These are phyloP conservation scores for Holotrichia oblita DNA, from an alignment of 1,140 invertebrate genomes.

Conservation along the genomic window DNA sequence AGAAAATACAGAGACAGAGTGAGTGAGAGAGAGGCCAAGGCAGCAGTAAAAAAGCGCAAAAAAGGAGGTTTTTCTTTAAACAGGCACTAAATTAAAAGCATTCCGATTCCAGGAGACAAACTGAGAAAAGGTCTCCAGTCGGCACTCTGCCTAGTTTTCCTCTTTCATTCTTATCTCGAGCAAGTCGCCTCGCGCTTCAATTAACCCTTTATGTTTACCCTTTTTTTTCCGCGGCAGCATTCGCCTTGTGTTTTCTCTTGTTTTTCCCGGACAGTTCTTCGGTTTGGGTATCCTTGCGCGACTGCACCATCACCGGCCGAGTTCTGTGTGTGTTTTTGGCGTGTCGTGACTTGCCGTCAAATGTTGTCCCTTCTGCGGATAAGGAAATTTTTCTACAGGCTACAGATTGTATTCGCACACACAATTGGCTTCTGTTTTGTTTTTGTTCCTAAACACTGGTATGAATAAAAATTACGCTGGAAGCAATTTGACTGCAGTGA, in stretches of 20 bases:
- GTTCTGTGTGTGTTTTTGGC: background rate
- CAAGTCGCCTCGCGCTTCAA: conserved; percentile 25
- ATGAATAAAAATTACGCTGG: background rate
- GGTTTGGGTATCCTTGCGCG: background rate
- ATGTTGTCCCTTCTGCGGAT: background rate
- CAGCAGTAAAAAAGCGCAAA: background rate
- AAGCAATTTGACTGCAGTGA: too few species aligned
- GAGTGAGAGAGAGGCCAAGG: background rate
- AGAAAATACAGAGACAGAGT: background rate
- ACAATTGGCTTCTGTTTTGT: background rate
- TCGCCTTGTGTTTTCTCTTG: conserved; percentile 19
- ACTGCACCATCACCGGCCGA: background rate
- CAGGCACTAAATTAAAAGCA: conserved; percentile 47
- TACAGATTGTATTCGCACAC: background rate
- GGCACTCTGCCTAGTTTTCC: background rate
- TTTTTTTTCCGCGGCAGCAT: background rate
- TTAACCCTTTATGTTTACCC: conserved; percentile 36
- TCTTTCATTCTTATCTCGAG: conserved; percentile 8
- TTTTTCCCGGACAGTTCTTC: conserved; percentile 3
- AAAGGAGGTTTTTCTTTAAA: conserved; percentile 54
- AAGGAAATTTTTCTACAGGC: background rate
- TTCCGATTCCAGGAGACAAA: conserved; percentile 41
- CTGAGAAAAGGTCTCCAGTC: conserved; percentile 4
- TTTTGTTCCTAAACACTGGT: background rate
- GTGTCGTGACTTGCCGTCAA: conserved; percentile 8